A percentile compares a stretch with the other conserved stretches of the same genome.
Evolutionary conservation across 2,888 invertebrate genomes (phyloP).

Genomic region (Campoletis raptor): DNA sequence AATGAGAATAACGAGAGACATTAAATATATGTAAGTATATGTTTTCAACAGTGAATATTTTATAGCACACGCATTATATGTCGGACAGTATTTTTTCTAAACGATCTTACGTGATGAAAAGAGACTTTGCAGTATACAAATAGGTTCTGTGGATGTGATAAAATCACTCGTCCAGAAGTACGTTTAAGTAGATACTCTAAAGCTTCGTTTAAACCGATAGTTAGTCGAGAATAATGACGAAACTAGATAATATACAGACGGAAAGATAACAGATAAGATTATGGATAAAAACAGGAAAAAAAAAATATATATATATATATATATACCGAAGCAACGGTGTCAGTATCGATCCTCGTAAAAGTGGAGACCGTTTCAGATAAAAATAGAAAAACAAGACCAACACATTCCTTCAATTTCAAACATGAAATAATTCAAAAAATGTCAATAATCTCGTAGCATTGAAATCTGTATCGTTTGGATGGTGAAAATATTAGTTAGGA

Average conservation of each 20-base stretch:
- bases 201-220: background rate
- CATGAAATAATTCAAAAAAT: background rate
- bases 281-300: background rate
- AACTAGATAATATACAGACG: background rate
- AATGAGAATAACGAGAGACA: constrained; percentile 18
- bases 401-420: background rate
- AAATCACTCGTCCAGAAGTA: background rate
- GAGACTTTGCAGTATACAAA: background rate
- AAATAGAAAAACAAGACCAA: background rate
- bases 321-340: background rate
- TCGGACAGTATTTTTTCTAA: background rate
- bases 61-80: background rate
- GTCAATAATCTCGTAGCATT: background rate
- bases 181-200: background rate
- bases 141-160: background rate
- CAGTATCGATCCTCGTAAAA: background rate
- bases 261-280: background rate
- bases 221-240: background rate
- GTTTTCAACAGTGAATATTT: constrained; percentile 9
- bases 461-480: background rate
- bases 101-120: background rate
- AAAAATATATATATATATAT: no score
- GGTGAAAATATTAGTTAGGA: no score
- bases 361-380: background rate
- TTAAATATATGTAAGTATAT: constrained; percentile 6